Evolutionary conservation across 2,888 invertebrate species (phyloP).

Genomic region (Dicycla oo): DNA sequence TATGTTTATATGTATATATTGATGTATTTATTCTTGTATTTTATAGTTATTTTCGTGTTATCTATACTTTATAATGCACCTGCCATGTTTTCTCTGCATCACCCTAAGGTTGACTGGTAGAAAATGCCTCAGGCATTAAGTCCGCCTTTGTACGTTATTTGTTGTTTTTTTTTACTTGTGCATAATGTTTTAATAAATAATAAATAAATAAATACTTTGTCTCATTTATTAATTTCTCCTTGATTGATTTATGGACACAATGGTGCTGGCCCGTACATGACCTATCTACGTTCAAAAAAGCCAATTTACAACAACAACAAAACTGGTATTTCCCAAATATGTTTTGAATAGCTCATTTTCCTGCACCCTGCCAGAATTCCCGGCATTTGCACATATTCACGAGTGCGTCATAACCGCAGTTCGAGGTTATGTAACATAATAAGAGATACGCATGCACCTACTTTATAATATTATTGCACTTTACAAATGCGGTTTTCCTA

Average conservation of each 20-base stretch:
- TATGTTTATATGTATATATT: too few relatives aligned
- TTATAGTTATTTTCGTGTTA: too few relatives aligned
- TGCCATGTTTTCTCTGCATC: too few relatives aligned
- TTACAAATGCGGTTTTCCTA: conserved; percentile 18
- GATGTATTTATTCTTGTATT: too few relatives aligned
- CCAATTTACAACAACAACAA: conserved; percentile 7
- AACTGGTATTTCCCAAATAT: conserved; percentile 18
- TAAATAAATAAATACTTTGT: too few relatives aligned
- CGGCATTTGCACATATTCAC: conserved; percentile 21
- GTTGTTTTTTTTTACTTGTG: too few relatives aligned
- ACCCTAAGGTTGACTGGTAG: too few relatives aligned
- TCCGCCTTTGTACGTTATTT: too few relatives aligned
- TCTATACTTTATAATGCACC: too few relatives aligned
- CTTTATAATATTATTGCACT: conserved; percentile 23
- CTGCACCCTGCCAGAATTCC: conserved; percentile 38
- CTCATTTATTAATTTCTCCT: background rate
- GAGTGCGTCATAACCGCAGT: conserved; percentile 47
- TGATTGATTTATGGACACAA: background rate
- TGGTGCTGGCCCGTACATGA: background rate
- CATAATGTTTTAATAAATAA: too few relatives aligned
- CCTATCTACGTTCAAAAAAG: background rate
- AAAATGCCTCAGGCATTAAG: too few relatives aligned
- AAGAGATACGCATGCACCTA: conserved; percentile 6
- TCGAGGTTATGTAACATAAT: conserved; percentile 40
- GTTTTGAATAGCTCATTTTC: conserved; percentile 28